phyloP scores from a whole-genome alignment of 2,888 invertebrate species.

The Cheilosia scutellata region DNA sequence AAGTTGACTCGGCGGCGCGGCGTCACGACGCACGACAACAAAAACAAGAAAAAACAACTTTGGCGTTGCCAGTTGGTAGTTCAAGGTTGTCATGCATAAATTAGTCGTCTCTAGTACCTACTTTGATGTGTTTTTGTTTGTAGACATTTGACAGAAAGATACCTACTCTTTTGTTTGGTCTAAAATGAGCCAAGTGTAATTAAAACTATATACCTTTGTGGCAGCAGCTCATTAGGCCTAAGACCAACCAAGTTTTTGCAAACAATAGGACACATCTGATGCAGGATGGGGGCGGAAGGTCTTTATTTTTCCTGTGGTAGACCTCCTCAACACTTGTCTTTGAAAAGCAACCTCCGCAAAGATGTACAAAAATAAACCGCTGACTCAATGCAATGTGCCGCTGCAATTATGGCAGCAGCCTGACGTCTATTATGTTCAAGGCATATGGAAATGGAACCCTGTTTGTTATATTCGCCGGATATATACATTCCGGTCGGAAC shows the following conservation, averaged over 20 bases:
- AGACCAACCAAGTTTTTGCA: neutral
- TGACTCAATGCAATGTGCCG: slow-evolving; percentile 62
- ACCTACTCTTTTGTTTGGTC: neutral
- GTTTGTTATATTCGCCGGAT: slow-evolving; percentile 67
- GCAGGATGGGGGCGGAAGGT: slow-evolving; percentile 2
- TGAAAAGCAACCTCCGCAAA: slow-evolving; percentile 3
- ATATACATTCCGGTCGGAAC: slow-evolving; percentile 63
- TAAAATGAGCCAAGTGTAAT: slow-evolving; percentile 22
- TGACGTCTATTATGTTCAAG: slow-evolving; percentile 26
- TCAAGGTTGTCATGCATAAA: slow-evolving; percentile 46
- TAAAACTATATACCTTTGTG: slow-evolving; percentile 20
- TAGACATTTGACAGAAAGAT: neutral
- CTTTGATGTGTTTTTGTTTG: slow-evolving; percentile 21
- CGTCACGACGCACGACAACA: slow-evolving; percentile 2
- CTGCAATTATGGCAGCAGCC: slow-evolving; percentile 39
- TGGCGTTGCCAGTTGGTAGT: slow-evolving; percentile 18
- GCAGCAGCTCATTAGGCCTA: slow-evolving; percentile 32
- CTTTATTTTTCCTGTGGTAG: slow-evolving; percentile 2
- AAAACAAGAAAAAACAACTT: slow-evolving; percentile 14
- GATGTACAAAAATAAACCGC: slow-evolving; percentile 56
- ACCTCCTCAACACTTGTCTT: slow-evolving; percentile 13
- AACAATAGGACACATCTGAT: slow-evolving; percentile 1
- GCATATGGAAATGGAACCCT: slow-evolving; percentile 21
- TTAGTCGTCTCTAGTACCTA: slow-evolving; percentile 13
- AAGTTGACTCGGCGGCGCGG: neutral